phyloP scores from a whole-genome alignment of 1,140 invertebrate genomes.

The Chionoecetes opilio region DNA sequence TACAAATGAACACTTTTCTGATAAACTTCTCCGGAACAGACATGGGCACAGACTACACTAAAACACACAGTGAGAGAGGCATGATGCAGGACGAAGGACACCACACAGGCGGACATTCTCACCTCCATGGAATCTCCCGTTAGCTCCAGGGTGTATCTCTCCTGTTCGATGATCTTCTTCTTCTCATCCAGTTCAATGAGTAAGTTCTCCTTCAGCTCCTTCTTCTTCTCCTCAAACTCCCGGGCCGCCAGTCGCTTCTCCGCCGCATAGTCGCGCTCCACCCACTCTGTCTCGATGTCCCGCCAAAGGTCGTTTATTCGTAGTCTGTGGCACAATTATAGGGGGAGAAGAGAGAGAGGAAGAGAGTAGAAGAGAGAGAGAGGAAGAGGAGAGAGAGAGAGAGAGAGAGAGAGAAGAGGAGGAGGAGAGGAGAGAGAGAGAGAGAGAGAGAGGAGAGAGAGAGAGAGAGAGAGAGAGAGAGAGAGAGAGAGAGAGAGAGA shows the following conservation, averaged over 20 bases:
- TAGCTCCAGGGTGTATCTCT: conserved; percentile 93
- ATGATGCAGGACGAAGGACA: too few relatives aligned
- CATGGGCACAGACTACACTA: too few relatives aligned
- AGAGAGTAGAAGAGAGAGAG: neutral
- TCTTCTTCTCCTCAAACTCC: conserved; percentile 98
- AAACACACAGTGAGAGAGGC: too few relatives aligned
- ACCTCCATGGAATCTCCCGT: conserved; percentile 94
- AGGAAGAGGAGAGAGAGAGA: conserved; percentile 10
- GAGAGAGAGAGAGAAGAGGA: too few relatives aligned
- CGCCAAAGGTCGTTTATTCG: conserved; percentile 92
- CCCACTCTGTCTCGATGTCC: conserved; percentile 92
- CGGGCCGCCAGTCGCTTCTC: conserved; percentile 94
- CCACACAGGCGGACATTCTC: neutral
- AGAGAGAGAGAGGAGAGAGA: too few relatives aligned
- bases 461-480: too few relatives aligned
- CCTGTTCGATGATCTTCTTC: conserved; percentile 93
- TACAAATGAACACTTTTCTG: too few relatives aligned
- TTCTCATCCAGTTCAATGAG: conserved; percentile 97
- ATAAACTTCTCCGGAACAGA: too few relatives aligned
- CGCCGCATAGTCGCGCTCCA: conserved; percentile 93
- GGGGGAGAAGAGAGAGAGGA: neutral
- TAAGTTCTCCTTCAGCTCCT: conserved; percentile 95
- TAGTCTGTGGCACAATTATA: conserved; percentile 84
- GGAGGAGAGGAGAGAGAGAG: too few relatives aligned
- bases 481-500: too few relatives aligned